phyloP scores from a whole-genome alignment of 2,113 vertebrate species.

The Dinomys branickii region DNA sequence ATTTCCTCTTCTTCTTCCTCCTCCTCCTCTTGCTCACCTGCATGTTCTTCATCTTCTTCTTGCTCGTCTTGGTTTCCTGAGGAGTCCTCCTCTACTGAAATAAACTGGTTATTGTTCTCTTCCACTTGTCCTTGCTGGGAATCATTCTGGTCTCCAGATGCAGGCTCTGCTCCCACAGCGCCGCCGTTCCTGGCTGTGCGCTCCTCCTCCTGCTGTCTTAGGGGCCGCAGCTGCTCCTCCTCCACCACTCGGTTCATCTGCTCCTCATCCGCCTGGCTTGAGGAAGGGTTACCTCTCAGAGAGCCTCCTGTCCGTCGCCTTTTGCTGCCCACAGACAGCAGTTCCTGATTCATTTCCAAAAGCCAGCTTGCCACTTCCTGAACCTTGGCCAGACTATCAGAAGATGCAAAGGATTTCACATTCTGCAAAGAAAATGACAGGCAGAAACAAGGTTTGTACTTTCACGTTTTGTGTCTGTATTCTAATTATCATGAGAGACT shows the following conservation, averaged over 20 bases:
- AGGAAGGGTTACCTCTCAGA: constrained; percentile 96
- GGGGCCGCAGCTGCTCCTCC: constrained; percentile 89
- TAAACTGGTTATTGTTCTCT: constrained; percentile 90
- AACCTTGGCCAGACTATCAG: constrained; percentile 99
- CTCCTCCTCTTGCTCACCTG: constrained; percentile 91
- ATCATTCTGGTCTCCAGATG: constrained; percentile 83
- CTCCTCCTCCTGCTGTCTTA: constrained; percentile 87
- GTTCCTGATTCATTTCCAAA: constrained; percentile 99
- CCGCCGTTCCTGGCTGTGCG: constrained; percentile 88
- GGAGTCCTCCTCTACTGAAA: constrained; percentile 87
- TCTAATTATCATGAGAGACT: constrained; percentile 54
- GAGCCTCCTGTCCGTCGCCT: constrained; percentile 94
- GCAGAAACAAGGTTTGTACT: constrained; percentile 58
- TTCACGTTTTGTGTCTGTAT: constrained; percentile 3
- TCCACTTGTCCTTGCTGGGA: constrained; percentile 86
- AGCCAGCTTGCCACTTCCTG: constrained; percentile 99
- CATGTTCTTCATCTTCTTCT: constrained; percentile 91
- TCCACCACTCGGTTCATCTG: constrained; percentile 95
- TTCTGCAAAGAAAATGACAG: constrained; percentile 87
- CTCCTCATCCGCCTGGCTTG: constrained; percentile 93
- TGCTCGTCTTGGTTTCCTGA: constrained; percentile 88
- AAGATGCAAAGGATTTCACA: constrained; percentile 98
- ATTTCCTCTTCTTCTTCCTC: constrained; percentile 97
- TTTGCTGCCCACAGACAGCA: constrained; percentile 99
- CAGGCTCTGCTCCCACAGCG: constrained; percentile 82